Percentiles rank a stretch among this genome's conserved stretches.
Conservation (phyloP, 2,888 invertebrate species). For the Drosophila barbarae region DNA sequence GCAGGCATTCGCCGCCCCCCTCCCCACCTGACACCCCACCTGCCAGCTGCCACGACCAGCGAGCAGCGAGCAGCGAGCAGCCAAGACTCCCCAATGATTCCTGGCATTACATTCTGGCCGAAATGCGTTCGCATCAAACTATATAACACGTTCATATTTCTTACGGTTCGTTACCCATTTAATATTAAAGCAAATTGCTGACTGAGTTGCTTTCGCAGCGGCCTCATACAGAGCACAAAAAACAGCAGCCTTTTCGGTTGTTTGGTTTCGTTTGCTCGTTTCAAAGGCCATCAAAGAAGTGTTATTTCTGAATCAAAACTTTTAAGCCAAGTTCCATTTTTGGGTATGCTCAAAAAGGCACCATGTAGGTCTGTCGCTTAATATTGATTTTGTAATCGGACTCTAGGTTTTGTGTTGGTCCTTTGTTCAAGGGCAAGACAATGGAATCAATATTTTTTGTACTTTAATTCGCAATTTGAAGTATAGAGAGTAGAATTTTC, state of each 20-base stretch:
- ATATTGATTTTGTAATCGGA: constrained; percentile 5
- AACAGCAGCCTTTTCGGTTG: not conserved
- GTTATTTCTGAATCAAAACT: constrained; percentile 6
- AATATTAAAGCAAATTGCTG: constrained; percentile 73
- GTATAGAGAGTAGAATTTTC: not conserved
- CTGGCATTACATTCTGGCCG: constrained; percentile 38
- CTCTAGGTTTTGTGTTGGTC: not conserved
- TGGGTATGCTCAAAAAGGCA: not conserved
- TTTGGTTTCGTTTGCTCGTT: not conserved
- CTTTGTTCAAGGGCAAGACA: not conserved
- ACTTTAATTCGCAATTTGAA: not conserved
- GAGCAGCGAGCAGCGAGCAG: too few species aligned
- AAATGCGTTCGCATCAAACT: constrained; percentile 71
- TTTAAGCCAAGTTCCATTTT: not conserved
- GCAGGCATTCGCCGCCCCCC: constrained; percentile 13
- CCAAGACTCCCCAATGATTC: constrained; percentile 41
- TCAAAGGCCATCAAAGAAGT: not conserved
- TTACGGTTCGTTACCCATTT: constrained; percentile 73
- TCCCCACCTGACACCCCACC: not conserved
- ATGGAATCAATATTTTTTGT: not conserved
- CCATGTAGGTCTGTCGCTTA: not conserved
- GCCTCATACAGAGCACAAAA: constrained; percentile 1
- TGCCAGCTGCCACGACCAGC: not conserved
- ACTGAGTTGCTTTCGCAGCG: constrained; percentile 33
- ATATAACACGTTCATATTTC: constrained; percentile 70